Conservation (phyloP, 35 echinoderm and acorn worm species). For the Acanthaster planci region DNA sequence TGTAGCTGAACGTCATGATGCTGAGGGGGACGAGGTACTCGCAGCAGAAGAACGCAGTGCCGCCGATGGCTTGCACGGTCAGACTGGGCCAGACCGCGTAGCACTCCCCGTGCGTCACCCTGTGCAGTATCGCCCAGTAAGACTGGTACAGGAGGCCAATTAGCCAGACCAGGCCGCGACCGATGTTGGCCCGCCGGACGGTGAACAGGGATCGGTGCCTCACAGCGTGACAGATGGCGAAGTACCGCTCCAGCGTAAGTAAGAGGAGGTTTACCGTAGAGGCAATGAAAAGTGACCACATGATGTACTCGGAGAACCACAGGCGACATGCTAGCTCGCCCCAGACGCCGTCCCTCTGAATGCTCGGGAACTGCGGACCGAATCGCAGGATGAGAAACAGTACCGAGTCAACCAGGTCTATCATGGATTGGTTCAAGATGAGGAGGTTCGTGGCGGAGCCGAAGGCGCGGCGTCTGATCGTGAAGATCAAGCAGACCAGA, state of each 20-base stretch:
- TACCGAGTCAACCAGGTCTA: constrained; percentile 53
- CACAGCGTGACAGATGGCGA: constrained; percentile 61
- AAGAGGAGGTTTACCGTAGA: constrained; percentile 65
- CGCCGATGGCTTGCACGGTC: constrained; percentile 33
- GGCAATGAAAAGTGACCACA: constrained; percentile 72
- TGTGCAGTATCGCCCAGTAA: constrained; percentile 63
- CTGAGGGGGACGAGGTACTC: constrained; percentile 68
- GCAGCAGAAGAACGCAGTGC: constrained; percentile 47
- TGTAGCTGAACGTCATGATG: constrained; percentile 76
- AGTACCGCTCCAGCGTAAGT: constrained; percentile 64
- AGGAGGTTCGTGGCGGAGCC: constrained; percentile 51
- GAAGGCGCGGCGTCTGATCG: constrained; percentile 36
- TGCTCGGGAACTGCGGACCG: constrained; percentile 22
- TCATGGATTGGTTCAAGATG: constrained; percentile 69
- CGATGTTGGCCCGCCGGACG: constrained; percentile 48
- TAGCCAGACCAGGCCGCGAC: constrained; percentile 42
- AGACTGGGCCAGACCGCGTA: constrained; percentile 54
- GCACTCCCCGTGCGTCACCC: constrained; percentile 21
- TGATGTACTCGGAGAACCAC: constrained; percentile 64
- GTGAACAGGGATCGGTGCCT: constrained; percentile 57
- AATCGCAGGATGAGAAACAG: constrained; percentile 55
- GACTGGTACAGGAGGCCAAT: constrained; percentile 58
- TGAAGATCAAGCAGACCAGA: constrained; percentile 59
- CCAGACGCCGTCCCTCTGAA: not conserved
- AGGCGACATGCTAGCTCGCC: constrained; percentile 43